Evolutionary conservation across 2,113 vertebrate species (phyloP).

Genomic region (Ornithorhynchus anatinus): DNA sequence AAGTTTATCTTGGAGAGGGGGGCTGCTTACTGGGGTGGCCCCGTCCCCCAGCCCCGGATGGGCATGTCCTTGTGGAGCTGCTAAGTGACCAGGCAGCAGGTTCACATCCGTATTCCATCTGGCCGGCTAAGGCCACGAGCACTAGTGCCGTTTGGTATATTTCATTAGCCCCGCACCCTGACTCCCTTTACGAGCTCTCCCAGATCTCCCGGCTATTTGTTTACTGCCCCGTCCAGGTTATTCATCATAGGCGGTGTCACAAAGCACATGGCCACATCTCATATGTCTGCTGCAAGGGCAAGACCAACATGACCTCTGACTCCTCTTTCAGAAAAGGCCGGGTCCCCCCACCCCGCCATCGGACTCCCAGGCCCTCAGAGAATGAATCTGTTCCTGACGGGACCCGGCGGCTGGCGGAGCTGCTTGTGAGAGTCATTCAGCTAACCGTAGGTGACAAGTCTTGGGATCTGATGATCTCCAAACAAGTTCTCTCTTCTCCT

Average conservation of each 20-base stretch:
- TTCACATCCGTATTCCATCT: not conserved
- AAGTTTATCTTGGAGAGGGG: no score
- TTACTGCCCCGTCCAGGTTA: conserved; percentile 60
- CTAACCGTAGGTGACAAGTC: conserved; percentile 35
- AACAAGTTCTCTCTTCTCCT: not conserved
- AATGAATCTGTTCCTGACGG: conserved; percentile 45
- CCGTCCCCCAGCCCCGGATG: no score
- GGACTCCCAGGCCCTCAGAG: conserved; percentile 42
- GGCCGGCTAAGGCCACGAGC: not conserved
- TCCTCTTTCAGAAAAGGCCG: conserved; percentile 63
- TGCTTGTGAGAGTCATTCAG: conserved; percentile 41
- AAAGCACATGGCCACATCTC: conserved; percentile 68
- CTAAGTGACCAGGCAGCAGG: not conserved
- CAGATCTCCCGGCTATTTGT: conserved; percentile 53
- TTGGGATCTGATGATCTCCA: conserved; percentile 4
- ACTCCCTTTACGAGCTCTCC: conserved; percentile 29
- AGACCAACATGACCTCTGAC: conserved; percentile 67
- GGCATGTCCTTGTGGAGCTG: no score
- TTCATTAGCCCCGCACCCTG: conserved; percentile 23
- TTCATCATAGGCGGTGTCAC: conserved; percentile 66
- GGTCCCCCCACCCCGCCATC: conserved; percentile 55
- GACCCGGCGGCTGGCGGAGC: conserved; percentile 30
- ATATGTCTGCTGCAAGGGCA: conserved; percentile 67
- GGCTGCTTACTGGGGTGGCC: no score
- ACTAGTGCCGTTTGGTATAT: conserved; percentile 12